Conservation (phyloP, 2,113 vertebrate species). For the Paedocypris sp. region DNA sequence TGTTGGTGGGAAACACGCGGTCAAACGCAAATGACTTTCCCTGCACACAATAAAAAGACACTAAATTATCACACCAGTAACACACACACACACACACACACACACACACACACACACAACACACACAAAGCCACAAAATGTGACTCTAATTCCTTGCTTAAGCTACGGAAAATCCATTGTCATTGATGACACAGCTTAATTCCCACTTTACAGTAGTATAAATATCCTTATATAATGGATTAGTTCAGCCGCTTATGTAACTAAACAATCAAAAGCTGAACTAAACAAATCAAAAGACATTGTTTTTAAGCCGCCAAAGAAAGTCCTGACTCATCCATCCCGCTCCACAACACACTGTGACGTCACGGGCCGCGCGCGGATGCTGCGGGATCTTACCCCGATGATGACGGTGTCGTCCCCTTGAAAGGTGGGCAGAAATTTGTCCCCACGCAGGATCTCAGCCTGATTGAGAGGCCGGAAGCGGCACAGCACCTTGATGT, state of each 20-base stretch:
- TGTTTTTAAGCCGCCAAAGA: no score
- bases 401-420: conserved; percentile 77
- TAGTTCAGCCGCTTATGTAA: no score
- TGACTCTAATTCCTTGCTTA: no score
- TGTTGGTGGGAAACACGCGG: conserved; percentile 84
- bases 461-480: conserved; percentile 83
- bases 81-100: not conserved
- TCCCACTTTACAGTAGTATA: no score
- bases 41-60: conserved; percentile 49
- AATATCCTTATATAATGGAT: no score
- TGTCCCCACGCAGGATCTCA: conserved; percentile 79
- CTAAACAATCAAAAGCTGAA: no score
- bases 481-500: conserved; percentile 88
- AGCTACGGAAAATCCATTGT: no score
- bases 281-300: no score
- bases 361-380: not conserved
- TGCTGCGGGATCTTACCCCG: conserved; percentile 61
- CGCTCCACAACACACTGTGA: not conserved
- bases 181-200: no score
- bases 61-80: not conserved
- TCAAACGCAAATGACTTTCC: conserved; percentile 79
- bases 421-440: conserved; percentile 80
- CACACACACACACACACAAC: not conserved
- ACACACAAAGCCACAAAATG: not conserved
- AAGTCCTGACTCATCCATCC: no score